Base-by-base conservation (phyloP, 1,140 invertebrate species). In the Aphelinus certus region DNA sequence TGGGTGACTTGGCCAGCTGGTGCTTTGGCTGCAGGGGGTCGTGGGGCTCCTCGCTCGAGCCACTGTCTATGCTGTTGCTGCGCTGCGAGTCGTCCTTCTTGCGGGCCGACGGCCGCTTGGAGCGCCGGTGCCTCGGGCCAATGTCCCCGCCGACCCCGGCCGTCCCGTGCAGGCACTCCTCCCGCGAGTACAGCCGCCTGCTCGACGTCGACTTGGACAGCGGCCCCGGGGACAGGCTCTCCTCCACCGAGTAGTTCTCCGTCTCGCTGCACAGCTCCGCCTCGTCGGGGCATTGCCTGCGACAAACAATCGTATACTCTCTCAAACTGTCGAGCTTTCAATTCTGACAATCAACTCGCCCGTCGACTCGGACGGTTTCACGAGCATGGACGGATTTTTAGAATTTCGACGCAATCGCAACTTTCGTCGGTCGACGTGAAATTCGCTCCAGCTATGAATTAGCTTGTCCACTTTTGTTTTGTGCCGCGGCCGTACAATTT, bases 121-220 rank as follows among this genome's bases (percentile, higher is more conserved):
- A 85, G 10, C 86, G 80, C 47, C 86, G 76, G n/a, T 85, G 83
- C 65, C 83, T 81, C 58, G 84, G 83, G 46, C 85, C 83, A 60
- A 88, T 84, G 75, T 87, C 84, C 48, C 86, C 84, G 2, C 92
- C 93, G 26, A 91, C 92, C 4, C 92, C 93, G 0, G 92, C 92
- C 7, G 88, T 91, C 79, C 92, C 91, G 83, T 94, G 93, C 3
- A 94, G 87, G 86, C 91, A 93, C 76, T 93, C 90, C 81, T 94
- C 93, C 26, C 92, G 86, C 1, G 92, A 91, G 89, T 91, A 93
- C 57, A 76, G 69, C 7, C 51, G 49, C 1, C 69, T 55, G 1
- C 9, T 57, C 3, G 78, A 60, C 7, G 49, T 64, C 7, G 79
- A 78, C 43, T 73, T 76, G 5, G 72, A 67, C 1, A 58, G 43